Base-by-base conservation (phyloP, 2,113 vertebrate species). In the Grammomys surdaster region DNA sequence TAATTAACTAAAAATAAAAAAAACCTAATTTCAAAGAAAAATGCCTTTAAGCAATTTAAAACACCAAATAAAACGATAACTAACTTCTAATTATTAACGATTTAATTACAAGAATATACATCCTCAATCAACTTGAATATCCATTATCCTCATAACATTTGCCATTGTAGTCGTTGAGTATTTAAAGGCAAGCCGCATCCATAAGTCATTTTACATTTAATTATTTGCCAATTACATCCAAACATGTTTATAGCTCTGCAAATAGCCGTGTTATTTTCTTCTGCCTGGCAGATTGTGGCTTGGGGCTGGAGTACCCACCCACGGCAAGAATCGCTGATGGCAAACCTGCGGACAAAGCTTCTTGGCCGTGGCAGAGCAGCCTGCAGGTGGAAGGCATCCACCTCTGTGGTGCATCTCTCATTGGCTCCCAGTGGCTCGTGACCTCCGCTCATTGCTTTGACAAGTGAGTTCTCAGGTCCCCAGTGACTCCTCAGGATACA, bases 341-440 rank as follows among this genome's bases (percentile, higher is more conserved):
- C 16, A 97, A 97, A 96, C 97, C 98, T 1, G 98, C 99, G 0
- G 96, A n/a, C 10, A 97, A 97, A 0, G 99, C 99, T 1, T 99
- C 99, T 73, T 99, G 99, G 98, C 99, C 99, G 0, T 99, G 99
- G 99, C 99, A 99, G 97, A 99, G 99, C 90, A 99, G 99, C 96
- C 99, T 99, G 73, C 99, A 99, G 46, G 78, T 98, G 3, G 99
- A 99, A 4, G 94, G 81, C 0, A 86, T 84, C 0, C 99, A 99
- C 80, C 98, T 99, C 94, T 99, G 99, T 8, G 99, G 99, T 3
- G 99, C 99, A 0, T 99, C 99, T 0, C 48, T 99, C 96, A 99
- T 99, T 98, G 98, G 98, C 54, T 97, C 98, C 0, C 95, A 40
- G 0, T 99, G 99, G 99, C 98, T 99, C 22, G 97, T 99, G 88